Base-by-base conservation (phyloP, 2,888 invertebrate genomes). In the Clanis bilineata region DNA sequence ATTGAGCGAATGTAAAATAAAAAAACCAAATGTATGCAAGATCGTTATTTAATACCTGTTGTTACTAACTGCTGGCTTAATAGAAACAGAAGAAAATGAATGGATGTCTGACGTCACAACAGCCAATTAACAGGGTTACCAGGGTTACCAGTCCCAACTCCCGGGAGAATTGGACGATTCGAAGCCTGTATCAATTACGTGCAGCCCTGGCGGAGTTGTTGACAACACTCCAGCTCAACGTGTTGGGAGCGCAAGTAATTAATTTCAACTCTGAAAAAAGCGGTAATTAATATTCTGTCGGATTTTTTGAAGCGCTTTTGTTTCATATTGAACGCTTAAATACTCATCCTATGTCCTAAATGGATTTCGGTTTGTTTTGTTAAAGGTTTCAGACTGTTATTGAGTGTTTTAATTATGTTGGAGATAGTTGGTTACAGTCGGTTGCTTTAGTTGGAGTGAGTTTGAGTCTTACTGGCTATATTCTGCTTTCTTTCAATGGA, bases 101-200 rank as follows among this genome's bases (percentile, higher is more conserved):
- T 23, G 10, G 22, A 28, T 28, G 28, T 51, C 32, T 32, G 43
- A 47, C 57, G 57, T 57, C 43, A 57, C 58, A 58, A 60, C 54
- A 65, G 56, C 62, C 65, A 65, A 65, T 65, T 65, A 65, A 63
- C 62, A 47, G 36, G 60, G 63, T 60, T 60, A 25, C 59, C 62
- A 47, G 36, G 60, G 63, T 60, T 60, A 25, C 59, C 61, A 61
- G 47, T 61, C 58, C 58, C 57, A 64, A 56, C 59, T 60, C 64
- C 61, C 60, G 60, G 57, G 64, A 60, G 25, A 58, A 60, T 62
- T 38, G 59, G 56, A 55, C 56, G 36, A 56, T 56, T 56, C 58
- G 41, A 18, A 51, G 12, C 51, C 60, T 58, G 62, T 58, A 60
- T 64, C 61, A 64, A 64, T 64, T 64, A 64, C 56, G 18, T 12